phyloP scores from a whole-genome alignment of 2,113 vertebrate genomes.

The Lophius piscatorius region DNA sequence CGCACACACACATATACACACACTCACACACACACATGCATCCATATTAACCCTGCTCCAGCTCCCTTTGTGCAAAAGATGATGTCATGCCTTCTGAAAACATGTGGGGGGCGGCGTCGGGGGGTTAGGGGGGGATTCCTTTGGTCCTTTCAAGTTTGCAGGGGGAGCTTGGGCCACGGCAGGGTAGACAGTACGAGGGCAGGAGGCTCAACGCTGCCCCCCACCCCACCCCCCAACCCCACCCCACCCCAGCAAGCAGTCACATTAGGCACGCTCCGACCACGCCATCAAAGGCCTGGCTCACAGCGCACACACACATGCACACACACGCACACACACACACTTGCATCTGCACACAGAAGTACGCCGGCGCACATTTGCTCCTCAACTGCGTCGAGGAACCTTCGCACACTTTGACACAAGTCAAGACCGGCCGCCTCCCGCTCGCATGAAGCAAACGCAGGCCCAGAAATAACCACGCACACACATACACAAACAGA shows the following conservation, averaged over 20 bases:
- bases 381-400: slow-evolving; percentile 28
- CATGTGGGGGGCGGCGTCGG: slow-evolving; percentile 54
- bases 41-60: slow-evolving; percentile 60
- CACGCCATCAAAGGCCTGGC: slow-evolving; percentile 83
- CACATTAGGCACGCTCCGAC: slow-evolving; percentile 84
- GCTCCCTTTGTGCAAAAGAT: slow-evolving; percentile 73
- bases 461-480: slow-evolving; percentile 66
- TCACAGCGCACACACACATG: slow-evolving; percentile 39
- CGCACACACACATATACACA: slow-evolving; percentile 17
- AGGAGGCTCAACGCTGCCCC: slow-evolving; percentile 67
- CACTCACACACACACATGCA: slow-evolving; percentile 38
- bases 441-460: slow-evolving; percentile 62
- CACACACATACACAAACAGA: slow-evolving; percentile 20
- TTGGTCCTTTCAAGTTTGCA: slow-evolving; percentile 78
- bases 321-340: slow-evolving; percentile 37
- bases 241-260: slow-evolving; percentile 66
- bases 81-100: slow-evolving; percentile 81
- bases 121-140: slow-evolving; percentile 69
- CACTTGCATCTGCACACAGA: slow-evolving; percentile 36
- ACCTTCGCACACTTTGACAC: slow-evolving; percentile 36
- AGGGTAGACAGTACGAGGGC: slow-evolving; percentile 72
- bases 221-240: slow-evolving; percentile 32
- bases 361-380: slow-evolving; percentile 41
- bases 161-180: slow-evolving; percentile 70
- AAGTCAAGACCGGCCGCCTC: slow-evolving; percentile 68